phyloP scores from a whole-genome alignment of 1,140 invertebrate genomes.

The Vanessa tameamea region DNA sequence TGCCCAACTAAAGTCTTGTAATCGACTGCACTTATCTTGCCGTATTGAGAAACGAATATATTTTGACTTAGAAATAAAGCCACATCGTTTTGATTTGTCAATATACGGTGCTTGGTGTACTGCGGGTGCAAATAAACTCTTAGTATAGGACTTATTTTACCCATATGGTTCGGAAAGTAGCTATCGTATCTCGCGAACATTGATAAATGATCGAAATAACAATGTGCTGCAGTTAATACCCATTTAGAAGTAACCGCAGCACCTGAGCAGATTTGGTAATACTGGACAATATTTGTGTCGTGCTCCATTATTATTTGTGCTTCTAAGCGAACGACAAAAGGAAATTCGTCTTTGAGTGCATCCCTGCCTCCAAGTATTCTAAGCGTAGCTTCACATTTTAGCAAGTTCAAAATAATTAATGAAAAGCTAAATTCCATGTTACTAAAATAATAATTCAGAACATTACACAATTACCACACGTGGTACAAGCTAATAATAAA shows the following conservation, averaged over 20 bases:
- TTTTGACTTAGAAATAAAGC: conserved; percentile 17
- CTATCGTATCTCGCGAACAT: conserved; percentile 26
- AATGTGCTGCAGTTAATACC: conserved; percentile 31
- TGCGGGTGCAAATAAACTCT: conserved; percentile 7
- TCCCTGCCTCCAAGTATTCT: conserved; percentile 24
- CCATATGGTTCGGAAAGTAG: conserved; percentile 17
- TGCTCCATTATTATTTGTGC: no score
- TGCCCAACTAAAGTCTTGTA: conserved; percentile 24
- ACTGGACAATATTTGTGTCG: no score
- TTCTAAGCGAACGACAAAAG: conserved; percentile 28
- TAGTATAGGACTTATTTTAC: conserved; percentile 14
- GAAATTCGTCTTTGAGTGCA: conserved; percentile 23
- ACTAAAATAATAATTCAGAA: background rate
- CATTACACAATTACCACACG: background rate
- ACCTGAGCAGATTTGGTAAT: conserved; percentile 7
- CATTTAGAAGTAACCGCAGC: conserved; percentile 24
- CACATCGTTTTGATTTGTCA: conserved; percentile 1
- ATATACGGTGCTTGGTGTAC: background rate
- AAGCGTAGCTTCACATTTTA: conserved; percentile 10
- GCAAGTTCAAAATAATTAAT: background rate
- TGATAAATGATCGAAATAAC: conserved; percentile 3
- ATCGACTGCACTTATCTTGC: conserved; percentile 15
- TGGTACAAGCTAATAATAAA: no score
- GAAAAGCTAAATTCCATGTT: background rate
- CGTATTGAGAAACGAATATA: conserved; percentile 14